Percentiles rank a stretch among this genome's conserved stretches.
These are phyloP conservation scores for Prionace glauca DNA, from an alignment of 2,797 vertebrate genomes.

Conservation along the genomic window DNA sequence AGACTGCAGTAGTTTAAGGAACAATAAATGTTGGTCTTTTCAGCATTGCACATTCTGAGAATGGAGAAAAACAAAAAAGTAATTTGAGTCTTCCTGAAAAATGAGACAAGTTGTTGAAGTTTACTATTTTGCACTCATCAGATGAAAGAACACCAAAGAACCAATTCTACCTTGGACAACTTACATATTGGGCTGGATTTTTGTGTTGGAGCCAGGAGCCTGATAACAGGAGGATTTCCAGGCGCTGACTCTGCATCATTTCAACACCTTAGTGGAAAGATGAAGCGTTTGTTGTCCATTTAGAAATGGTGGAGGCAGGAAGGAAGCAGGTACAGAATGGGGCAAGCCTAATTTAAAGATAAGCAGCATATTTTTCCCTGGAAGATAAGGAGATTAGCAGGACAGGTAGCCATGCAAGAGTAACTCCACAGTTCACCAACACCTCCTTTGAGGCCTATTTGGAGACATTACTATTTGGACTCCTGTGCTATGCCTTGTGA, in stretches of 20 bases:
- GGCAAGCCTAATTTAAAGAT: background rate
- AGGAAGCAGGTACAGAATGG: too few relatives aligned
- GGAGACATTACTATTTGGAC: background rate
- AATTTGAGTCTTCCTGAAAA: too few relatives aligned
- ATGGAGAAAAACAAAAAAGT: background rate
- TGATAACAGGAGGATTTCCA: too few relatives aligned
- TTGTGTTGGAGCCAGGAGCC: too few relatives aligned
- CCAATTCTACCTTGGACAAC: background rate
- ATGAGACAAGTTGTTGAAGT: too few relatives aligned
- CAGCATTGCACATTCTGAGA: background rate
- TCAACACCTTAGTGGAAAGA: background rate
- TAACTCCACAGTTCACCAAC: background rate
- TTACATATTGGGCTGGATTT: background rate
- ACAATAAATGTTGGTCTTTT: background rate
- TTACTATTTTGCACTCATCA: too few relatives aligned
- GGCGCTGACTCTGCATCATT: too few relatives aligned
- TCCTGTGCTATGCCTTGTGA: background rate
- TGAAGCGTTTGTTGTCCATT: background rate
- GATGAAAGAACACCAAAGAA: background rate
- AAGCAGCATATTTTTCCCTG: background rate
- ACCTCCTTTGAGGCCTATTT: background rate
- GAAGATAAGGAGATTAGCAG: background rate
- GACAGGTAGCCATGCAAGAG: background rate
- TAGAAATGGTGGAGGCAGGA: background rate
- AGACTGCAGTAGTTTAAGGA: background rate